A percentile compares a stretch with the other conserved stretches of the same genome.
These are phyloP conservation scores for Leptura quadrifasciata DNA, from an alignment of 2,888 invertebrate species.

Conservation along the genomic window DNA sequence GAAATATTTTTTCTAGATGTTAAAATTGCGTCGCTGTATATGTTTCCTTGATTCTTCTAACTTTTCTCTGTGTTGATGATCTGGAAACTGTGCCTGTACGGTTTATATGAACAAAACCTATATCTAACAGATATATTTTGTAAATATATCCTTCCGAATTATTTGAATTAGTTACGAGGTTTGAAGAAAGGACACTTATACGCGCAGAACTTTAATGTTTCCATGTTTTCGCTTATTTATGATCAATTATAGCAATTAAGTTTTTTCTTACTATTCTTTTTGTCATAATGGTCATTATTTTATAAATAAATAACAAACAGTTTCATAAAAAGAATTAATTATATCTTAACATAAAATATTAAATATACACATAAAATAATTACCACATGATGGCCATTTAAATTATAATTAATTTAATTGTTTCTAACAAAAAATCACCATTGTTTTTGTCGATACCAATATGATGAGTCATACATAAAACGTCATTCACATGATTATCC, in stretches of 20 bases:
- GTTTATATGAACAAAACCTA: too few relatives aligned
- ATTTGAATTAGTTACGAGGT: neutral
- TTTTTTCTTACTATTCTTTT: neutral
- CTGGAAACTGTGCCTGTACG: too few relatives aligned
- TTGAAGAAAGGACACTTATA: neutral
- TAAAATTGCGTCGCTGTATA: too few relatives aligned
- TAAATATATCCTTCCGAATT: too few relatives aligned
- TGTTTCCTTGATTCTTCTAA: too few relatives aligned
- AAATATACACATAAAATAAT: neutral
- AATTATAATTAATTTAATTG: slow-evolving; percentile 18
- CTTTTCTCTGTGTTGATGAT: too few relatives aligned
- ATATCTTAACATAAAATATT: neutral
- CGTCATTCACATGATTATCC: too few relatives aligned
- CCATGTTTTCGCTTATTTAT: neutral
- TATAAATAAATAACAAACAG: neutral
- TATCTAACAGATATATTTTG: too few relatives aligned
- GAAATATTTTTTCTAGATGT: too few relatives aligned
- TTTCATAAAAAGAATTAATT: neutral
- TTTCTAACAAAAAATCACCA: neutral
- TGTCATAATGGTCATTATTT: neutral
- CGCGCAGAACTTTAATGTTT: neutral
- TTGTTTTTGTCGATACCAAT: neutral
- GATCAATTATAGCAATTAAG: neutral
- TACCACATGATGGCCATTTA: neutral
- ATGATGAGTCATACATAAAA: too few relatives aligned